Base-by-base conservation (phyloP, 2,797 vertebrate genomes). In the Leuciscus waleckii region DNA sequence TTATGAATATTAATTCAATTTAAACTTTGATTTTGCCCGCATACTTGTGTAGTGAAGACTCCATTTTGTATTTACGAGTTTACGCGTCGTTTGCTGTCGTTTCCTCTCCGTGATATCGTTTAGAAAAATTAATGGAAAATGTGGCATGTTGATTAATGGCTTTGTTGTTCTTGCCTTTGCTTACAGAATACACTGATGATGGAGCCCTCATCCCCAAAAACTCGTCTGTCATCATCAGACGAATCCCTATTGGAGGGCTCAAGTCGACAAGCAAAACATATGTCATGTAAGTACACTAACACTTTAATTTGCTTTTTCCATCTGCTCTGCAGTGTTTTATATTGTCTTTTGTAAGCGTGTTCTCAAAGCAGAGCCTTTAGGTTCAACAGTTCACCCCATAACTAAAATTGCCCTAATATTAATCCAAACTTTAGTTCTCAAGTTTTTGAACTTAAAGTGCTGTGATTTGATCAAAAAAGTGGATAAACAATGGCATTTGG, bases 161-260 rank as follows among this genome's bases (percentile, higher is more conserved):
- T 1, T 9, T 43, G 21, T 39, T 17, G 3, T 19, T 32, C 1
- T 37, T 63, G 39, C 32, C 4, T 39, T 5, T 79, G 68, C 17
- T 79, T 65, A 2, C 94, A 99, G 98, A 99, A 90, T 99, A 98
- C 93, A 97, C 95, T 2, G 97, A 97, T 69, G 96, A 97, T 54
- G 95, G 92, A 23, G 95, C 94, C 39, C 91, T 95, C 78, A 97
- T 99, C 90, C 94, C 96, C n/a, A 99, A 97, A 95, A 98, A 98
- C 88, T 97, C 97, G 5, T 98, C 97, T 0, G 97, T 99, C 85
- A 98, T 99, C 88, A 95, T 99, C 82, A 95, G 97, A 92, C 96
- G 98, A 89, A 97, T 99, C 90, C 98, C 98, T 26, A 94, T 96
- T 91, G 95, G 94, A 84, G 97, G 97, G 90, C 96, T 93, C 67